Percentiles rank a stretch among this genome's conserved stretches.
phyloP scores from a whole-genome alignment of 2,888 invertebrate genomes.

The Aplocera efformata region DNA sequence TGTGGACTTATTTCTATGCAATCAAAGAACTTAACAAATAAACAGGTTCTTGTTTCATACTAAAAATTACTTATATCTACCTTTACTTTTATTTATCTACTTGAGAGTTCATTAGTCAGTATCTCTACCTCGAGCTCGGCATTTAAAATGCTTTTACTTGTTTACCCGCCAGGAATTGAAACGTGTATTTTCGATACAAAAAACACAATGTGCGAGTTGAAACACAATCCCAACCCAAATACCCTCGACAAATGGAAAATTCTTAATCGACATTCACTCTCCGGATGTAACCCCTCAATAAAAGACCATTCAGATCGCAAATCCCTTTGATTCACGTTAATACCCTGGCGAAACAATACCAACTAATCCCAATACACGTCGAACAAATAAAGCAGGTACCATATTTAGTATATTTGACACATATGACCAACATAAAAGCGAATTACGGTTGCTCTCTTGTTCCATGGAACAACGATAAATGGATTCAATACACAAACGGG shows the following conservation, averaged over 20 bases:
- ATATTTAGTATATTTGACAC: conserved; percentile 14
- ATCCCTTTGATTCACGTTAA: conserved; percentile 16
- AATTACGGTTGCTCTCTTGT: conserved; percentile 27
- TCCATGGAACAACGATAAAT: conserved; percentile 37
- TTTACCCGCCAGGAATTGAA: too few relatives aligned
- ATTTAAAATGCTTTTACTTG: too few relatives aligned
- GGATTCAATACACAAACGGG: conserved; percentile 45
- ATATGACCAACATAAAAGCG: conserved; percentile 16
- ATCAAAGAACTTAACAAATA: too few relatives aligned
- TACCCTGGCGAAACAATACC: conserved; percentile 12
- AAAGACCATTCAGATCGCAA: conserved; percentile 8
- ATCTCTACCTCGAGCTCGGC: too few relatives aligned
- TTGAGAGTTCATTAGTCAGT: too few relatives aligned
- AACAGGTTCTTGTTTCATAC: too few relatives aligned
- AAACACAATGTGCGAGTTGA: conserved; percentile 1
- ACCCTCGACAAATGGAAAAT: not conserved
- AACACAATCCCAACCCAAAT: not conserved
- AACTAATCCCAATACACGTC: conserved; percentile 11
- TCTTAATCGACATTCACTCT: conserved; percentile 8
- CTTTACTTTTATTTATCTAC: too few relatives aligned
- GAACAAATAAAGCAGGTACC: conserved; percentile 11
- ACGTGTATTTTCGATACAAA: not conserved
- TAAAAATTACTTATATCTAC: too few relatives aligned
- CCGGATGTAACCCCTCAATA: conserved; percentile 4
- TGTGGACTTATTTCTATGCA: too few relatives aligned